Evolutionary conservation across 2,888 invertebrate species (phyloP), one percentile per base, ranked within the genome.

Genomic region (Meiosimyza platycephala): DNA sequence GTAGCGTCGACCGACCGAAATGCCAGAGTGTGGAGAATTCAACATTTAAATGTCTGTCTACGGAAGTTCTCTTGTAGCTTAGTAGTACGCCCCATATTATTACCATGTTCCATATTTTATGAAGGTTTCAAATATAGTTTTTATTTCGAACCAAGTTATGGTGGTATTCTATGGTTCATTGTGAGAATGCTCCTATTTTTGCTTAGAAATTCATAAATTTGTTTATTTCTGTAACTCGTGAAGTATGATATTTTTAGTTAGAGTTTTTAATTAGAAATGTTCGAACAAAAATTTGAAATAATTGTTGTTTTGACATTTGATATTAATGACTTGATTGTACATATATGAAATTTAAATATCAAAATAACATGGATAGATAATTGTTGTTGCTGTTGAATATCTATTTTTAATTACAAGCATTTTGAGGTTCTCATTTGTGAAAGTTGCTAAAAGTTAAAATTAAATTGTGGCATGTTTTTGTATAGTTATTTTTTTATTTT

Each of bases 71-170:
- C n/a, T 60, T 28, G 18, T 70, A 28, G 51, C 64, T 47, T 18
- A 47, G 7, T 40, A 40, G 5, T 48, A 60, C 51, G 64, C 51
- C 64, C 51, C 16, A 54, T 60, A 28, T 70, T 48, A 48, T 72
- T 63, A 50, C 63, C 75, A 77, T 76, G 77, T 75, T 67, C 72
- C 57, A 57, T 59, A 66, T 66, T 67, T 67, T 47, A 67, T 54
- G 54, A 68, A 68, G 68, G 12, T 59, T 68, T 59, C 59, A 68
- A 59, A 59, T 48, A 68, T 59, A 57, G 68, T 51, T 22, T 50
- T 13, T 6, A 57, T 48, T 68, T 59, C 16, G 33, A 54, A 7
- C 12, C n/a, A n/a, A 40, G 40, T 1, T 60, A 22, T 60, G 12
- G 7, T 15, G 55, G 33, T 54, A 48, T 60, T 60, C 40, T 28